Evolutionary conservation across 2,797 vertebrate species (phyloP).

Genomic region (Poecilia velifera): DNA sequence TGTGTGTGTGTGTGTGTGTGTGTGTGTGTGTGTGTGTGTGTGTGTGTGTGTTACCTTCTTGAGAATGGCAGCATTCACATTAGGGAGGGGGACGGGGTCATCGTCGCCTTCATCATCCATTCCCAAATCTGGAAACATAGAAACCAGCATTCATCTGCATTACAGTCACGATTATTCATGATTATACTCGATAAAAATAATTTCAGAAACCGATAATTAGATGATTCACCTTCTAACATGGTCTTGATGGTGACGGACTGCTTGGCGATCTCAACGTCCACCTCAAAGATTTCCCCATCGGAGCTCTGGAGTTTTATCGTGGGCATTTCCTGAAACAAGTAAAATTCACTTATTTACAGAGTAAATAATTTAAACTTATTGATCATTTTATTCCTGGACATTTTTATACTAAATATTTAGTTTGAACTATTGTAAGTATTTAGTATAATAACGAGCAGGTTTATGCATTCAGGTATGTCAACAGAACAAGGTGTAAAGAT

Average conservation of each 20-base stretch:
- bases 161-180: background rate
- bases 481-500: background rate
- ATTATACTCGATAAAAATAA: background rate
- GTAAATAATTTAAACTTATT: too few relatives aligned
- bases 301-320: conserved; percentile 99
- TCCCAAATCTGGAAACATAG: conserved; percentile 87
- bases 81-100: conserved; percentile 97
- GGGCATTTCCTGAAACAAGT: conserved; percentile 87
- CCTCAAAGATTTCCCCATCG: conserved; percentile 99
- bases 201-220: background rate
- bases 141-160: background rate
- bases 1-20: background rate
- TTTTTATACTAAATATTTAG: background rate
- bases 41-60: conserved; percentile 88
- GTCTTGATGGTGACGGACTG: conserved; percentile 99
- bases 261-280: conserved; percentile 98
- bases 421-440: background rate
- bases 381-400: background rate
- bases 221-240: conserved; percentile 92
- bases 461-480: background rate
- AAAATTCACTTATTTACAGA: background rate
- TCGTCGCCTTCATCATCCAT: conserved; percentile 99
- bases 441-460: background rate
- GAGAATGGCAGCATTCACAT: conserved; percentile 98
- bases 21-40: too few relatives aligned